Evolutionary conservation across 2,113 vertebrate genomes (phyloP), one percentile per base, ranked within the genome.

Genomic region (Apteryx owenii): DNA sequence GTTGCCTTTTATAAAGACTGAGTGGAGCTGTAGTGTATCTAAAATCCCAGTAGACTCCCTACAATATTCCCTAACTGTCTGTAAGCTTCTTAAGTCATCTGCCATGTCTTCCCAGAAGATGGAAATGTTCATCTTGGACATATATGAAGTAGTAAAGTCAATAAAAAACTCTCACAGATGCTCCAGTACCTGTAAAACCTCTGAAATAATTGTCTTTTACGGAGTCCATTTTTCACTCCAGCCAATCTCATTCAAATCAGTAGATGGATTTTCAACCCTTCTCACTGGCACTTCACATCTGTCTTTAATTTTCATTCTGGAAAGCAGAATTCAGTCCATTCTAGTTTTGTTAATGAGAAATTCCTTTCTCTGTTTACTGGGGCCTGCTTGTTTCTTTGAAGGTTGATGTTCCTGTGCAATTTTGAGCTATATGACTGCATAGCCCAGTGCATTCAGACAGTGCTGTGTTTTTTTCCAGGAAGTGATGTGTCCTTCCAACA

Each of bases 321-420:
- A 48, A 73, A 66, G 29, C 4, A 33, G 62, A 54, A 50, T 56
- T 75, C 13, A 19, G 61, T 38, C 61, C 10, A 26, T 68, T 58
- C 42, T 48, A 33, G 12, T 50, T 77, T 40, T 61, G 5, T 62
- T 44, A 62, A 61, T 20, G 36, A 88, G 54, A 53, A 79, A 53
- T 36, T 87, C 46, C 66, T 50, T 48, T 42, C 94, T 53, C 92
- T 98, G 88, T 60, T 98, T 40, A 38, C 97, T 66, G 68, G 95
- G 15, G 93, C 91, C 36, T 81, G 92, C 69, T 96, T 91, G 44
- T 97, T 96, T 50, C 51, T 98, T 80, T 75, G 48, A 25, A 96
- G 56, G 18, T 64, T 98, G 25, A 91, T 98, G 9, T 87, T 97
- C 31, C 65, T 58, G 40, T 77, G 93, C 65, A 53, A 56, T 79